Evolutionary conservation across 1,140 invertebrate genomes (phyloP), one percentile per base, ranked within the genome.

Genomic region (Drosophila parvula): DNA sequence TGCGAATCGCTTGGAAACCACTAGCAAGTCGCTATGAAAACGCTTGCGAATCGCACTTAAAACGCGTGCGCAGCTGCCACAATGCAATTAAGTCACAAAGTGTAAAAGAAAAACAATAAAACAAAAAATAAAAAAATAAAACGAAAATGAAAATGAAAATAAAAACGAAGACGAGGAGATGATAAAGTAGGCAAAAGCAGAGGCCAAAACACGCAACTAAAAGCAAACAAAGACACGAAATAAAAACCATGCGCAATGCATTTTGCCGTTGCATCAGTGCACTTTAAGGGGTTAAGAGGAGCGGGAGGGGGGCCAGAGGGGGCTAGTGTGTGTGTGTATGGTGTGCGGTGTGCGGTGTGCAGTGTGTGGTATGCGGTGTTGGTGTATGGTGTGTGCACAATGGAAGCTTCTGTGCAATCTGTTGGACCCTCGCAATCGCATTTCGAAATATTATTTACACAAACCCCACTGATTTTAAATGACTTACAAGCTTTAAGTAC

Each of bases 231-330:
- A 61, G 47, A 61, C 45, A 36, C 45, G 61, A 48, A 65, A 67
- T 44, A 44, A 69, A 50, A 55, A 78, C 28, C 76, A 82, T 82
- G 81, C 79, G 82, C 82, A 81, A 78, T 83, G 83, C 83, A 81
- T 78, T 83, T 86, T 70, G 69, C 53, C 47, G 59, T 81, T 86
- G 82, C 83, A 86, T 82, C 82, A 85, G 75, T 82, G 64, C 53
- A 69, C 47, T 56, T 43, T 43, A 62, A 36, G 36, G 36, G 53
- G 30, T 38, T 41, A 47, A 47, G 14, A 32, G 16, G 56, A 7
- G 10, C 5, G 8, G 10, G n/a, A 38, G 2, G 44, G 44, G 22
- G 1, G 22, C 22, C 22, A 10, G 9, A 14, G 7, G 38, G 45
- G 7, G 45, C 9, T 30, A 30, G 1, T 22, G 5, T 12, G 34